Base-by-base conservation (phyloP, 2,888 invertebrate species). In the Lasioglossum calceatum region DNA sequence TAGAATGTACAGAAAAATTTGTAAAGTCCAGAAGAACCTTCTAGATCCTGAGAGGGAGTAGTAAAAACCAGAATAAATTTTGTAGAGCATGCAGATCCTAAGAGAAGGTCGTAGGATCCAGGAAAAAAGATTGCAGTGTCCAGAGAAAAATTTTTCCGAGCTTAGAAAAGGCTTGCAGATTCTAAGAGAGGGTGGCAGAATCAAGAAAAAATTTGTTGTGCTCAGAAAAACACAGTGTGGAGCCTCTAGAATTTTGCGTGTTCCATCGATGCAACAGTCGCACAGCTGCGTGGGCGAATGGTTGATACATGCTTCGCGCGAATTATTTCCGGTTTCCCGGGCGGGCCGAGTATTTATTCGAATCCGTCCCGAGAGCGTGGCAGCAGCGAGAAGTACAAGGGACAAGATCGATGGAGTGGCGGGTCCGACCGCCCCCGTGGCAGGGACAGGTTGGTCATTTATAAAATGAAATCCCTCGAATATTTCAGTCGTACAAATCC, bases 381-480 rank as follows among this genome's bases (percentile, higher is more conserved):
- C 32, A 50, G 47, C 50, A 64, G n/a, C 70, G 42, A 16, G n/a
- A 82, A 27, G 79, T 87, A 84, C 78, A 87, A 87, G 87, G 81
- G 87, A 54, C 78, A 85, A 88, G 88, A 90, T 90, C 87, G 90
- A 90, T 90, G 77, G 80, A 80, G 85, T 73, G 77, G 77, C 70
- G 27, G 79, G 80, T 64, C 73, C 77, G 86, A 80, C 80, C 73
- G 86, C 76, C 70, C 74, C 50, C 87, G 86, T 90, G 87, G 91
- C 91, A 86, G 90, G 90, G 91, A 90, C 91, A 91, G 92, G 88
- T 88, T 86, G 92, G 91, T 92, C 91, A 91, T 91, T 92, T 91
- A 89, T 92, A 90, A 90, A 93, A 91, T 91, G 88, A 91, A 92
- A 93, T 91, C 91, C 90, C 89, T 91, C 90, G 90, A 92, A 93